Evolutionary conservation across 2,888 invertebrate genomes (phyloP).

Genomic region (Epirrhoe tristata): DNA sequence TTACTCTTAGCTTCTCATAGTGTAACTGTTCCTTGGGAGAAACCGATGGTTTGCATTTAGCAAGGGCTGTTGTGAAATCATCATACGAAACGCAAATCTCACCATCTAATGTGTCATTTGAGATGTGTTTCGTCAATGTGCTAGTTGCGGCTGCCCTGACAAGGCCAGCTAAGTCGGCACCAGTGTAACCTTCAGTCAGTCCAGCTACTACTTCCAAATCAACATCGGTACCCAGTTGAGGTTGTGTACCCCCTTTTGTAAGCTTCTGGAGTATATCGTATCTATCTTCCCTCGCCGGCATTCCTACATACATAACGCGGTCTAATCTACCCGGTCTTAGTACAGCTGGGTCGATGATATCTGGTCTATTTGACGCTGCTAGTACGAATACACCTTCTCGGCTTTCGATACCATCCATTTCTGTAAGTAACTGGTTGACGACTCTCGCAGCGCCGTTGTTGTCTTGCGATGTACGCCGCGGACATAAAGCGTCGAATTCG

Average conservation of each 20-base stretch:
- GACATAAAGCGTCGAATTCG: conserved; percentile 98
- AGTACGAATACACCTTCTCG: conserved; percentile 97
- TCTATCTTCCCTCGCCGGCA: conserved; percentile 92
- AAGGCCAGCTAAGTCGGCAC: conserved; percentile 96
- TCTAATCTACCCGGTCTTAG: conserved; percentile 95
- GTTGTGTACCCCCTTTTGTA: conserved; percentile 95
- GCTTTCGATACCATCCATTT: conserved; percentile 98
- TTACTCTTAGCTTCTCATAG: conserved; percentile 90
- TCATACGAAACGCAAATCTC: conserved; percentile 87
- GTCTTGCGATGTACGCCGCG: conserved; percentile 91
- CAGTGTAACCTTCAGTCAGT: conserved; percentile 92
- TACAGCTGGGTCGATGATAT: conserved; percentile 98
- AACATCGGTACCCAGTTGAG: conserved; percentile 91
- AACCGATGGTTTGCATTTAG: conserved; percentile 95
- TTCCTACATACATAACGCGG: conserved; percentile 94
- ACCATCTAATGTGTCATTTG: conserved; percentile 78
- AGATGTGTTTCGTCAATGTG: conserved; percentile 91
- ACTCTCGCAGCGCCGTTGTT: conserved; percentile 92
- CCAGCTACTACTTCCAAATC: conserved; percentile 89
- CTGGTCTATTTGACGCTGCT: conserved; percentile 98
- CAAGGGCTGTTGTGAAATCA: conserved; percentile 92
- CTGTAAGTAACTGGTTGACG: conserved; percentile 98
- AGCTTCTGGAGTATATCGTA: conserved; percentile 95
- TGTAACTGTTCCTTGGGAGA: conserved; percentile 91
- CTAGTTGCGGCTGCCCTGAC: conserved; percentile 94